Conservation (phyloP, 2,113 vertebrate species). For the Mohoua ochrocephala region DNA sequence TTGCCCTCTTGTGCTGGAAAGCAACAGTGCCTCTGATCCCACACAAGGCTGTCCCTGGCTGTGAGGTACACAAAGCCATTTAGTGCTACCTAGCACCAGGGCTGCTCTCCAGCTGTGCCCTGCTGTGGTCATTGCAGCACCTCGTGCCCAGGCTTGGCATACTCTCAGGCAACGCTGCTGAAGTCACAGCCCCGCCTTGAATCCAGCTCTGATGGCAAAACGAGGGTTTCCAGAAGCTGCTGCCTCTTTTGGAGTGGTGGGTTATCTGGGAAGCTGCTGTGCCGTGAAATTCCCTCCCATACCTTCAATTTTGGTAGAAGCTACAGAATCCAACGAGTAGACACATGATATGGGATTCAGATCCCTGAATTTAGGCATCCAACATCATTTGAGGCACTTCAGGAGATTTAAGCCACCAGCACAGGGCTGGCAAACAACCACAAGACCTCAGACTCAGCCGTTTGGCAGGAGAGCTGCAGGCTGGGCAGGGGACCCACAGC, state of each 20-base stretch:
- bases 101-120: neutral
- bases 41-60: neutral
- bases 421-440: neutral
- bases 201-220: neutral
- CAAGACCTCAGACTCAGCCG: neutral
- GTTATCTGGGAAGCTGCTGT: neutral
- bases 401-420: neutral
- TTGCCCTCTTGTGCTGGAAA: neutral
- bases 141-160: accelerated
- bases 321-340: neutral
- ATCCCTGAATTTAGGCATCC: neutral
- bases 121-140: neutral
- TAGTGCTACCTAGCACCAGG: neutral
- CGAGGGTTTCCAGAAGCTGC: neutral
- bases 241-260: neutral
- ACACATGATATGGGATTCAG: neutral
- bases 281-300: neutral
- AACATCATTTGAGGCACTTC: neutral
- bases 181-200: neutral
- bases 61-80: neutral
- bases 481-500: neutral
- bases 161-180: neutral
- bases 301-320: neutral
- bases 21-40: neutral
- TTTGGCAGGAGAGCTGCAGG: neutral